These are phyloP conservation scores for Nycticorax nycticorax DNA, from an alignment of 2,113 vertebrate species.

Conservation along the genomic window DNA sequence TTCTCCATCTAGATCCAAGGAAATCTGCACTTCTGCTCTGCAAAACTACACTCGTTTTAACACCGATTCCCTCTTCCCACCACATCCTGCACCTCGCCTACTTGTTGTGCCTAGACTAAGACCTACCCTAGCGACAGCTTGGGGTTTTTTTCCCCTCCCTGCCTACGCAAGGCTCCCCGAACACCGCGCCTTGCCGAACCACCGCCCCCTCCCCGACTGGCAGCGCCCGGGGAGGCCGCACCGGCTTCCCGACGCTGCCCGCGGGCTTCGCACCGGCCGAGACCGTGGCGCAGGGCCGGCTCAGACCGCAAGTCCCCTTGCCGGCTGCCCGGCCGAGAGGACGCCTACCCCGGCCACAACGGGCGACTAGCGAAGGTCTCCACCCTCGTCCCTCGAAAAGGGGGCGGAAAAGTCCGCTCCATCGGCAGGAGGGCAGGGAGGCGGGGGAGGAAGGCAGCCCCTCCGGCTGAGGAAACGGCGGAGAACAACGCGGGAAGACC, in stretches of 20 bases:
- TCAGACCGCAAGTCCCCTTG: not conserved
- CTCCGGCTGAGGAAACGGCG: rapidly evolving
- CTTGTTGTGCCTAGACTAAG: not conserved
- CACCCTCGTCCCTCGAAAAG: rapidly evolving
- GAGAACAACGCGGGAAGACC: too few relatives aligned
- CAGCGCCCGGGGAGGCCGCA: not conserved
- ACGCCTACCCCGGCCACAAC: not conserved
- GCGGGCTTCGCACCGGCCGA: not conserved
- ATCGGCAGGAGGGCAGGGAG: not conserved
- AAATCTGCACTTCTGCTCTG: not conserved
- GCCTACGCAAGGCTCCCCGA: not conserved
- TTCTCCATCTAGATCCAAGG: not conserved
- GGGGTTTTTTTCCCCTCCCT: not conserved
- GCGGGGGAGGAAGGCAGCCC: not conserved
- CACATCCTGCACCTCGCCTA: not conserved
- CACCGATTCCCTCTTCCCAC: not conserved
- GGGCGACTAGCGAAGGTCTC: rapidly evolving
- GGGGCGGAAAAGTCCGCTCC: rapidly evolving
- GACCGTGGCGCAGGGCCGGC: not conserved
- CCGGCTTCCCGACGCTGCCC: not conserved
- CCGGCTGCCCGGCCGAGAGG: not conserved
- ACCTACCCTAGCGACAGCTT: rapidly evolving
- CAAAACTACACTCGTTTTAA: not conserved
- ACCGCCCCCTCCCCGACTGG: not conserved
- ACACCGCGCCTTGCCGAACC: not conserved